Evolutionary conservation across 1,140 invertebrate species (phyloP).

Genomic region (Cherax quadricarinatus): DNA sequence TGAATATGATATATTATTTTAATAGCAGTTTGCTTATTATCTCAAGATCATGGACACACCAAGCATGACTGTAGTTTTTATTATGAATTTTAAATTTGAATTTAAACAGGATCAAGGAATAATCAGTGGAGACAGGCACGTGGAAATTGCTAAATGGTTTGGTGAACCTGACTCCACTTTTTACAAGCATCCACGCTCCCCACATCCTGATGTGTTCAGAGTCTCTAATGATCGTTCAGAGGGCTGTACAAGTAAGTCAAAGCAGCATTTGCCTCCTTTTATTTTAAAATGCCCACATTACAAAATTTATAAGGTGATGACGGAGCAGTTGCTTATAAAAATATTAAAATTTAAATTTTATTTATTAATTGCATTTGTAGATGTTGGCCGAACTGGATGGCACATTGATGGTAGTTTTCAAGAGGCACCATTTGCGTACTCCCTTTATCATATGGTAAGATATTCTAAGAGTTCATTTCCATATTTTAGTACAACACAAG

Average conservation of each 20-base stretch:
- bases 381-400: constrained; percentile 79
- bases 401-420: constrained; percentile 80
- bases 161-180: constrained; percentile 79
- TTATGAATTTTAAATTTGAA: not conserved
- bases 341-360: no score
- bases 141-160: constrained; percentile 79
- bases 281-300: no score
- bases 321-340: no score
- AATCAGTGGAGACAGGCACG: constrained; percentile 77
- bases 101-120: constrained; percentile 76
- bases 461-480: not conserved
- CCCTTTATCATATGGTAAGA: constrained; percentile 73
- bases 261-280: no score
- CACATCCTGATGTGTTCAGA: constrained; percentile 79
- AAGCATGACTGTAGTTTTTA: not conserved
- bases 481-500: no score
- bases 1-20: no score
- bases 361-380: constrained; percentile 56
- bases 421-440: constrained; percentile 77
- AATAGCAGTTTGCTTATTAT: no score
- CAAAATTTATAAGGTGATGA: no score
- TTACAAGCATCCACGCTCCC: constrained; percentile 78
- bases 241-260: constrained; percentile 76
- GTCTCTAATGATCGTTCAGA: constrained; percentile 78
- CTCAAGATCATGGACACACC: not conserved